These are phyloP conservation scores for Crematogaster levior DNA, from an alignment of 2,888 invertebrate species.

Conservation along the genomic window DNA sequence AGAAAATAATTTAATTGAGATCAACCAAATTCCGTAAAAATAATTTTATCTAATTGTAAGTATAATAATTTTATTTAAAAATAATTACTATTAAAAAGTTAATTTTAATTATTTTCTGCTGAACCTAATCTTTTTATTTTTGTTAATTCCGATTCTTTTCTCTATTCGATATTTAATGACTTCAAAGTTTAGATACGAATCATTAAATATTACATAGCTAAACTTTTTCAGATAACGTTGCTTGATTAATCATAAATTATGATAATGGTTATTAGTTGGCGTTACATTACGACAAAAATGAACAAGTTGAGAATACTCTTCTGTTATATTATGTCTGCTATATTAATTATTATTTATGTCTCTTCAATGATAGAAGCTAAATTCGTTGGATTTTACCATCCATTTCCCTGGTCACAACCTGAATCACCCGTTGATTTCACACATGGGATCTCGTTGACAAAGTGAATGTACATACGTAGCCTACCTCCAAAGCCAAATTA, in stretches of 20 bases:
- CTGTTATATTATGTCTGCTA: background rate
- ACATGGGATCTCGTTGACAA: conserved; percentile 51
- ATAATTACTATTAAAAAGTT: background rate
- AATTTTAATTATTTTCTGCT: background rate
- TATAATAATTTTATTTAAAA: background rate
- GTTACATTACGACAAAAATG: conserved; percentile 10
- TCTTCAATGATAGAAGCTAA: conserved; percentile 22
- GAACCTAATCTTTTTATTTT: background rate
- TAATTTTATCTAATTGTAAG: background rate
- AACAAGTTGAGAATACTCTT: conserved; percentile 27
- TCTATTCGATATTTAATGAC: background rate
- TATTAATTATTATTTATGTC: conserved; percentile 27
- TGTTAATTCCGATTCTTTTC: background rate
- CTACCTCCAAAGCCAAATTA: conserved; percentile 36
- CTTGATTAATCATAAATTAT: conserved; percentile 42
- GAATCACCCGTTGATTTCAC: conserved; percentile 55
- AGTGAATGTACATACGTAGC: conserved; percentile 44
- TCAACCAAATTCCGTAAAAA: background rate
- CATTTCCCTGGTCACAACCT: conserved; percentile 40
- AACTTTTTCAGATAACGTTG: conserved; percentile 1
- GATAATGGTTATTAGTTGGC: background rate
- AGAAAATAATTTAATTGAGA: background rate
- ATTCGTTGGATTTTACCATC: conserved; percentile 41
- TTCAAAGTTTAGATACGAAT: background rate
- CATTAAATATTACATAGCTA: conserved; percentile 15